Evolutionary conservation across 1,140 invertebrate species (phyloP), one percentile per base, ranked within the genome.

Genomic region (Yoshiicerus persimilis): DNA sequence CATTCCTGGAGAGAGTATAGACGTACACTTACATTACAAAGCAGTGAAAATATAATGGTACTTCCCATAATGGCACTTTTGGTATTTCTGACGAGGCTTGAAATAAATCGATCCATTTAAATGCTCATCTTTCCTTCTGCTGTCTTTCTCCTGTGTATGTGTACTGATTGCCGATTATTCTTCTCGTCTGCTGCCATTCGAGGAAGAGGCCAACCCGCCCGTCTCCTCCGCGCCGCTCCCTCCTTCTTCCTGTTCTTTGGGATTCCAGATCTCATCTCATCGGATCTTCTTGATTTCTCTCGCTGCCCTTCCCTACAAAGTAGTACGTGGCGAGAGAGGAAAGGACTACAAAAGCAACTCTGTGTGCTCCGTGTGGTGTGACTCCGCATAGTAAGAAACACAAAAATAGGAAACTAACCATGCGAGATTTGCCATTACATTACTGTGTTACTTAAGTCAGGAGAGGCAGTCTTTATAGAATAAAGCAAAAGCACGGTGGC

Each of bases 71-170:
- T 87, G 88, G 86, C 86, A 85, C 77, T 84, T 83, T 84, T 87
- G 87, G 85, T 70, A 86, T 88, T 86, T 88, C 84, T 86, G 87
- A 56, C 64, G 88, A 83, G 23, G 32, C 87, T 88, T 23, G 56
- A 84, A 86, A 87, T 89, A 87, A 89, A 88, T 89, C 89, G 87
- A 89, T 89, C 87, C 75, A 89, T 89, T 89, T 89, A 89, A 89
- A 89, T 89, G 87, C 87, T 88, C 85, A 88, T 87, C 87, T 85
- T 86, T 84, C 84, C 84, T 80, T 89, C 70, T 86, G 9, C 56
- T 70, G 38, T 84, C 84, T 77, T 77, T 75, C 30, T 38, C 34
- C 25, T 25, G 23, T 25, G 62, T 66, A 41, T 86, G 87, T 88
- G 86, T 62, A 39, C 77, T 87, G 85, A 87, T 88, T 88, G 25